Evolutionary conservation across 2,888 invertebrate species (phyloP).

Genomic region (Heliconius erato): DNA sequence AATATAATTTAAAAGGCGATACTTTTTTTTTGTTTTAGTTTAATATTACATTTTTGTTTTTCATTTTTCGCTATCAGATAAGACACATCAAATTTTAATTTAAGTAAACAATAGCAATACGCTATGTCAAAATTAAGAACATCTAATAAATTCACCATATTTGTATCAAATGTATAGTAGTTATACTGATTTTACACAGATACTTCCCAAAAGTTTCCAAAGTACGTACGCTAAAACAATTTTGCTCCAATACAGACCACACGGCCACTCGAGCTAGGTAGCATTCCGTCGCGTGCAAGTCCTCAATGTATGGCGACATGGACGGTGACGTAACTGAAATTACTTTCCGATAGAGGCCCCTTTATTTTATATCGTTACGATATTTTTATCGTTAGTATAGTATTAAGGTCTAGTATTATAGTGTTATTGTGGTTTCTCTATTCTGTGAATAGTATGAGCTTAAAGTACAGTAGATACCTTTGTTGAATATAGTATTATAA

Average conservation of each 20-base stretch:
- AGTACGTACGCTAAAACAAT: conserved; percentile 23
- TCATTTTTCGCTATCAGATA: too few species aligned
- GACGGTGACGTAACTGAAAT: conserved; percentile 55
- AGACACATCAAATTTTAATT: too few species aligned
- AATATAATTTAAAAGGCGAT: too few species aligned
- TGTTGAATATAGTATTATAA: neutral
- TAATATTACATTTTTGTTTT: too few species aligned
- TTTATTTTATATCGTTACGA: conserved; percentile 24
- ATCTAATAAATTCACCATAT: too few species aligned
- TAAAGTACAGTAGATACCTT: neutral
- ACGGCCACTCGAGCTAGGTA: conserved; percentile 44
- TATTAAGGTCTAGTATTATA: conserved; percentile 9
- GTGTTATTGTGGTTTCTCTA: neutral
- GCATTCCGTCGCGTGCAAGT: conserved; percentile 54
- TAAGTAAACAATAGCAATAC: too few species aligned
- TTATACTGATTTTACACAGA: conserved; percentile 2
- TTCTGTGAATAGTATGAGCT: neutral
- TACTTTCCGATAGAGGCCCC: conserved; percentile 51
- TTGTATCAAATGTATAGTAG: too few species aligned
- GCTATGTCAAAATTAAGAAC: too few species aligned
- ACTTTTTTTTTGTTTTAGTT: too few species aligned
- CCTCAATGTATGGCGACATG: conserved; percentile 48
- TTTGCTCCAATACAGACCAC: conserved; percentile 21
- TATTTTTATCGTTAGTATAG: conserved; percentile 15
- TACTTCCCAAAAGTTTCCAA: neutral